Evolutionary conservation across 1,140 invertebrate genomes (phyloP).

Genomic region (Leptopilina boulardi): DNA sequence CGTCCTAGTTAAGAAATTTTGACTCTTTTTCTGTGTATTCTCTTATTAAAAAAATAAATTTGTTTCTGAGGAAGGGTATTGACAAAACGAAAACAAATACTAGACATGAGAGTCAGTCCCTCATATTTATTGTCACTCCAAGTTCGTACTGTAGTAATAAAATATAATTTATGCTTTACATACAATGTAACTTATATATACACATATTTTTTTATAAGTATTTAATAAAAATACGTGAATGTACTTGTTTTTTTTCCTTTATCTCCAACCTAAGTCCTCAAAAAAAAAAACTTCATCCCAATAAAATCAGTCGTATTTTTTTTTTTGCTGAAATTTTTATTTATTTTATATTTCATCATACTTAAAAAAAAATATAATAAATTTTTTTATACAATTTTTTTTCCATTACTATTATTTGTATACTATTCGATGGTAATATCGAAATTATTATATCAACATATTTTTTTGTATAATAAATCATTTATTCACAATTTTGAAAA

Average conservation of each 20-base stretch:
- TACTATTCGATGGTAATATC: too few relatives aligned
- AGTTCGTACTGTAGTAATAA: constrained; percentile 26
- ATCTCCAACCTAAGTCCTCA: constrained; percentile 9
- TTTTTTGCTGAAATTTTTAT: constrained; percentile 8
- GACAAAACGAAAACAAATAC: not conserved
- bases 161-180: constrained; percentile 66
- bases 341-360: too few relatives aligned
- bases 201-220: constrained; percentile 76
- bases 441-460: too few relatives aligned
- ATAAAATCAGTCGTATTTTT: not conserved
- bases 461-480: too few relatives aligned
- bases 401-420: not conserved
- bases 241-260: constrained; percentile 2
- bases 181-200: constrained; percentile 69
- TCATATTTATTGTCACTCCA: constrained; percentile 8
- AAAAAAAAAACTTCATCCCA: not conserved
- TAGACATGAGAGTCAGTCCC: not conserved
- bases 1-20: too few relatives aligned
- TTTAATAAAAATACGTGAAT: constrained; percentile 70
- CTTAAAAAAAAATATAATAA: too few relatives aligned
- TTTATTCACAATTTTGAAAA: too few relatives aligned
- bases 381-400: not conserved
- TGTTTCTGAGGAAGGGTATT: not conserved
- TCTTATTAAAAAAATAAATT: not conserved
- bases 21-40: not conserved